Evolutionary conservation across 2,113 vertebrate genomes (phyloP).

Genomic region (Thamnaconus septentrionalis): DNA sequence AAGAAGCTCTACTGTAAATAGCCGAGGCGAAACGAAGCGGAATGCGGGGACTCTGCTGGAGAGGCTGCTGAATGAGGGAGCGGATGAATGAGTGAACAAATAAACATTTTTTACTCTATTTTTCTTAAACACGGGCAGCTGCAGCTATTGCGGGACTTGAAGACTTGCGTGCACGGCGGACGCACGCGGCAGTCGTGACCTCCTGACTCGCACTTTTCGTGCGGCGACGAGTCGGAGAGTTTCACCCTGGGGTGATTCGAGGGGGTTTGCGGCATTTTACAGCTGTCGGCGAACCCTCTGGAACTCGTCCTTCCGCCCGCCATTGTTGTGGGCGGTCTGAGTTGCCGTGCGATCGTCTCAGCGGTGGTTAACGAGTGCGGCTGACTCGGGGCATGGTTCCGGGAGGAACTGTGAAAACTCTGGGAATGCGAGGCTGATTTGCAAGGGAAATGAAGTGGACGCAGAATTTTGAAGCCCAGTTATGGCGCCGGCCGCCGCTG

Average conservation of each 20-base stretch:
- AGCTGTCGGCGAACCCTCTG: constrained; percentile 50
- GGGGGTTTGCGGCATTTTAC: constrained; percentile 35
- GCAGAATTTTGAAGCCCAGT: constrained; percentile 66
- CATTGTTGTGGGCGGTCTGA: constrained; percentile 57
- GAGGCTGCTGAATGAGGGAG: constrained; percentile 36
- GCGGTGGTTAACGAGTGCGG: constrained; percentile 68
- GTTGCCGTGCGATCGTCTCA: constrained; percentile 67
- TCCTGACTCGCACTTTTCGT: too few species aligned
- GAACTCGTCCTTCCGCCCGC: constrained; percentile 51
- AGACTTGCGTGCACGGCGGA: too few species aligned
- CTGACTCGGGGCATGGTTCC: constrained; percentile 52
- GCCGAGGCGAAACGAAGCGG: constrained; percentile 28
- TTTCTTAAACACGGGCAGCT: too few species aligned
- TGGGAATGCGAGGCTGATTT: constrained; percentile 71
- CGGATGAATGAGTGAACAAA: constrained; percentile 12
- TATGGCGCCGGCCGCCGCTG: constrained; percentile 38
- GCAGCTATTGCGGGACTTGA: too few species aligned
- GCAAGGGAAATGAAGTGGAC: constrained; percentile 80
- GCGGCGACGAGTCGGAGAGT: too few species aligned
- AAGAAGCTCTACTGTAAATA: constrained; percentile 54
- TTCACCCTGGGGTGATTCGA: too few species aligned
- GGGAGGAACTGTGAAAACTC: constrained; percentile 46
- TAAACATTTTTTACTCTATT: too few species aligned
- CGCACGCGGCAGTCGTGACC: too few species aligned
- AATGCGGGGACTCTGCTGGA: constrained; percentile 24